Conservation (phyloP, 2,113 vertebrate species). For the Rhizomys pruinosus region DNA sequence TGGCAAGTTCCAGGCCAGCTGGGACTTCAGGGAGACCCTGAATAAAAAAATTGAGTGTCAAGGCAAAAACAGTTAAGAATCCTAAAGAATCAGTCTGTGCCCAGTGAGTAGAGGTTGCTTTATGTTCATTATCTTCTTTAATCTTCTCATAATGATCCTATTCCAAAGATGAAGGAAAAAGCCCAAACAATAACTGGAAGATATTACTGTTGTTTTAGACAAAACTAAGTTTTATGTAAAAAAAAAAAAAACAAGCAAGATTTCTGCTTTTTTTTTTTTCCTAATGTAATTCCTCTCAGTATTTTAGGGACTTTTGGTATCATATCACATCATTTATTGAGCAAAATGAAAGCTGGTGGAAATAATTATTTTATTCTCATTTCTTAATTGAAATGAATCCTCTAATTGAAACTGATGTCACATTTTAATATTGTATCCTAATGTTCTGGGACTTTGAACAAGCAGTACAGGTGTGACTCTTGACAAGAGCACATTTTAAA, state of each 20-base stretch:
- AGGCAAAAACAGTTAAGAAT: background rate
- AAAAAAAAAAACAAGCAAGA: no score
- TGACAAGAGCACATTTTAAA: no score
- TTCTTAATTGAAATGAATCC: constrained; percentile 28
- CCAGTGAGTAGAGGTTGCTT: background rate
- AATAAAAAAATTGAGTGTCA: no score
- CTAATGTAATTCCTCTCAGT: background rate
- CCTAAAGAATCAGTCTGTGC: background rate
- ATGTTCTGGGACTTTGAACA: background rate
- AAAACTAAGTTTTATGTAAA: background rate
- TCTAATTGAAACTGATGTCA: background rate
- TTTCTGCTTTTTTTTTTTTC: background rate
- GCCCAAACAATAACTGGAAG: background rate
- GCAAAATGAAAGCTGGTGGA: background rate
- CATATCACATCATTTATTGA: background rate
- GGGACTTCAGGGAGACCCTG: no score
- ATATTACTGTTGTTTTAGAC: constrained; percentile 2
- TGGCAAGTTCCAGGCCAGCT: no score
- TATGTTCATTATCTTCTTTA: background rate
- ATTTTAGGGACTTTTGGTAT: background rate
- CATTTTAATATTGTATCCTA: background rate
- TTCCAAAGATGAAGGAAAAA: background rate
- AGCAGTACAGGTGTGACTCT: background rate
- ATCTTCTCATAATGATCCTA: background rate
- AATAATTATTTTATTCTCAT: constrained; percentile 38